A percentile compares a stretch with the other conserved stretches of the same genome.
Conservation (phyloP, 2,888 invertebrate species). For the Morpho achilles region DNA sequence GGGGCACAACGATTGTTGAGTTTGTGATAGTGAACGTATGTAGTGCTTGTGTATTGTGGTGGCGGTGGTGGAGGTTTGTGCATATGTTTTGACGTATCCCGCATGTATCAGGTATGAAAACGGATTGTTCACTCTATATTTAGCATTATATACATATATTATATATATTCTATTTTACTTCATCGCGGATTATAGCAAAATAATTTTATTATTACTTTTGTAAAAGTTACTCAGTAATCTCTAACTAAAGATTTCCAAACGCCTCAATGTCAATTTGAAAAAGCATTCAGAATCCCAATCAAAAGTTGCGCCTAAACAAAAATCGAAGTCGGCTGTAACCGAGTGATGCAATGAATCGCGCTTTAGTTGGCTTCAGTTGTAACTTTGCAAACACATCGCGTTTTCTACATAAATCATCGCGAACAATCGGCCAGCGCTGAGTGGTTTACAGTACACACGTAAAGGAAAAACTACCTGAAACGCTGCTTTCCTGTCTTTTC, state of each 20-base stretch:
- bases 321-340: conserved; percentile 21
- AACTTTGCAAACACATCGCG: conserved; percentile 35
- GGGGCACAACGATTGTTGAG: too few relatives aligned
- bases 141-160: too few relatives aligned
- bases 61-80: too few relatives aligned
- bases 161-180: too few relatives aligned
- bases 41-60: too few relatives aligned
- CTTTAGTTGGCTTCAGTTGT: conserved; percentile 27
- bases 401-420: conserved; percentile 41
- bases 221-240: background rate
- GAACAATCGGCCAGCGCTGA: conserved; percentile 31
- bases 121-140: too few relatives aligned
- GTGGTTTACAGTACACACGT: conserved; percentile 29
- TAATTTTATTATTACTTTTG: too few relatives aligned
- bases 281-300: conserved; percentile 13
- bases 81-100: too few relatives aligned
- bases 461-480: background rate
- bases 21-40: too few relatives aligned
- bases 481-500: background rate
- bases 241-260: conserved; percentile 5
- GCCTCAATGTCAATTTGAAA: conserved; percentile 1
- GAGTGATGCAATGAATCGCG: conserved; percentile 31
- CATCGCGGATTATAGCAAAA: too few relatives aligned
- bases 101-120: too few relatives aligned
- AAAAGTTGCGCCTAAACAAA: conserved; percentile 22